Evolutionary conservation across 2,797 vertebrate genomes (phyloP).

Genomic region (Lithobates sylvaticus): DNA sequence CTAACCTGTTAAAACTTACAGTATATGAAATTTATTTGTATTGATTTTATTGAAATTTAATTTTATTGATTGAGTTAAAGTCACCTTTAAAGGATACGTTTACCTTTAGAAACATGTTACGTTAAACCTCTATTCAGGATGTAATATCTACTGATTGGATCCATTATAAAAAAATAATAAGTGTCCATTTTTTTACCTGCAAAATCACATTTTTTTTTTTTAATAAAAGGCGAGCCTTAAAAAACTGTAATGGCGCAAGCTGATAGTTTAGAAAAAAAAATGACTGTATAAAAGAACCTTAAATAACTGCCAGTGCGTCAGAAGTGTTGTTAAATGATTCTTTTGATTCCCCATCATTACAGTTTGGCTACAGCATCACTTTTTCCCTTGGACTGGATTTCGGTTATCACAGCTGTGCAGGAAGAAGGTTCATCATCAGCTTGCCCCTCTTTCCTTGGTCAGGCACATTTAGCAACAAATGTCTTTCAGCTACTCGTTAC

Average conservation of each 20-base stretch:
- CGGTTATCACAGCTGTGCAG: slow-evolving; percentile 43
- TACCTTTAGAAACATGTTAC: too few species aligned
- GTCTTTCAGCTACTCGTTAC: slow-evolving; percentile 15
- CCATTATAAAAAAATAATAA: too few species aligned
- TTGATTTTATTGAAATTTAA: too few species aligned
- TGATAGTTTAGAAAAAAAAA: neutral
- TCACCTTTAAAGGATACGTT: too few species aligned
- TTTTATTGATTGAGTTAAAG: too few species aligned
- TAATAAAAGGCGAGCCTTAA: too few species aligned
- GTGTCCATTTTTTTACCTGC: too few species aligned
- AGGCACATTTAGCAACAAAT: slow-evolving; percentile 33
- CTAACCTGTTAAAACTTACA: too few species aligned
- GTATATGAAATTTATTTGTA: too few species aligned
- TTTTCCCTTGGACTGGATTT: neutral
- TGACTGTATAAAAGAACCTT: neutral
- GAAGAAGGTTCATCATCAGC: slow-evolving; percentile 26
- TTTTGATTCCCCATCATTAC: neutral
- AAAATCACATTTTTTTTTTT: too few species aligned
- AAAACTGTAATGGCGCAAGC: neutral
- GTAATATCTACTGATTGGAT: too few species aligned
- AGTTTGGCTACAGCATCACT: neutral
- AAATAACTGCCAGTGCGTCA: neutral
- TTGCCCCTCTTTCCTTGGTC: neutral
- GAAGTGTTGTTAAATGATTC: neutral
- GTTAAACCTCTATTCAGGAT: too few species aligned